Conservation (phyloP, 2,113 vertebrate genomes). For the Eulacestoma nigropectus region DNA sequence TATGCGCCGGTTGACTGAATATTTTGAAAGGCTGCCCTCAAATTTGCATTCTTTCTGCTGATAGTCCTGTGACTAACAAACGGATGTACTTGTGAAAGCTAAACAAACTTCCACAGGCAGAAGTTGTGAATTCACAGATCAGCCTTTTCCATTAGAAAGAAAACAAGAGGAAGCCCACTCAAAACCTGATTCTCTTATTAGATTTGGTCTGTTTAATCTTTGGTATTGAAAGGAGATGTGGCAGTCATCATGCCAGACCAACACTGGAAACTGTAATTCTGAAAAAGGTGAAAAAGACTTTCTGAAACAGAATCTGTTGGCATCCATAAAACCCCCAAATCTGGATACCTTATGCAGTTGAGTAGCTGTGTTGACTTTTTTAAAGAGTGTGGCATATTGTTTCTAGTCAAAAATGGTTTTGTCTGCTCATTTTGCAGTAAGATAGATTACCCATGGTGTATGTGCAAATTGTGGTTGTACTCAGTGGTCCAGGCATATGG, state of each 20-base stretch:
- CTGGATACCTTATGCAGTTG: background rate
- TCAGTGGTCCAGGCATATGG: conserved; percentile 56
- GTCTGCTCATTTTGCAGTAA: conserved; percentile 59
- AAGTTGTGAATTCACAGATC: background rate
- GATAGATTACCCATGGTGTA: conserved; percentile 38
- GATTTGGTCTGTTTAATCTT: background rate
- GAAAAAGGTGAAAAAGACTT: background rate
- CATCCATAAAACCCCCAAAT: background rate
- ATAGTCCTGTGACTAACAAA: background rate
- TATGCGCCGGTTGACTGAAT: background rate
- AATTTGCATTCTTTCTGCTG: background rate
- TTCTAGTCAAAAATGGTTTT: background rate
- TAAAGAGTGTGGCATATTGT: background rate
- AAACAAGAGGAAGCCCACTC: background rate
- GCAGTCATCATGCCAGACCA: background rate
- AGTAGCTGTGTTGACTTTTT: background rate
- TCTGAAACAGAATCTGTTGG: background rate
- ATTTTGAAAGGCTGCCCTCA: background rate
- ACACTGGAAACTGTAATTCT: background rate
- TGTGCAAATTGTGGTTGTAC: conserved; percentile 31
- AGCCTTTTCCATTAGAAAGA: background rate
- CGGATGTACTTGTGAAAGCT: background rate
- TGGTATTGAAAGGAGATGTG: background rate
- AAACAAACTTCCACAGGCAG: background rate
- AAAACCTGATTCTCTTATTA: background rate